These are phyloP conservation scores for Motacilla alba DNA, from an alignment of 2,113 vertebrate genomes.

Conservation along the genomic window DNA sequence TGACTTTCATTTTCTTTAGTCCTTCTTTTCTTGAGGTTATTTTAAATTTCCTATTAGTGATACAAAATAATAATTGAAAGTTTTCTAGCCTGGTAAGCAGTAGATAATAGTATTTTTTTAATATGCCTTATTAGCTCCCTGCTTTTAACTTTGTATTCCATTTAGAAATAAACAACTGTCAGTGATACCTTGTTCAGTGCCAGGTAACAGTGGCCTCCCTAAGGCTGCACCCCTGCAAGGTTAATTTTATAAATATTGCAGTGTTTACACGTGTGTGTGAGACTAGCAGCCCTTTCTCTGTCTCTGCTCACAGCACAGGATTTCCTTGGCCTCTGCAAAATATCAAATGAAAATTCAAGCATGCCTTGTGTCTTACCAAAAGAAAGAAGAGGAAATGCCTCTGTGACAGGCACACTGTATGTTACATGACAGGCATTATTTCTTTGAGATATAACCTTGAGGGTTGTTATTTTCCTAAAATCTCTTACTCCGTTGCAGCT, in stretches of 20 bases:
- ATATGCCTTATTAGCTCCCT: background rate
- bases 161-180: background rate
- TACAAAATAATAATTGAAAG: background rate
- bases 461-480: background rate
- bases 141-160: background rate
- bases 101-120: background rate
- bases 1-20: slow-evolving; percentile 11
- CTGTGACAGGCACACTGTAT: background rate
- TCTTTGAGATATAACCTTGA: background rate
- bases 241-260: background rate
- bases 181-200: background rate
- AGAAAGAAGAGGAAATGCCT: background rate
- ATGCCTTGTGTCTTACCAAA: background rate
- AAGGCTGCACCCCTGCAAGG: background rate
- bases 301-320: background rate
- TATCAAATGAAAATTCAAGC: background rate
- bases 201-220: background rate
- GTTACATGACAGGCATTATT: background rate
- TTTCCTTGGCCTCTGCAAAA: slow-evolving; percentile 18
- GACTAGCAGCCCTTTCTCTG: background rate
- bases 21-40: slow-evolving; percentile 18
- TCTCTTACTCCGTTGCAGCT: background rate
- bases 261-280: background rate
- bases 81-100: background rate
- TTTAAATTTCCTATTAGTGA: background rate